Conservation (phyloP, 2,113 vertebrate genomes). For the Ariopsis seemanni region DNA sequence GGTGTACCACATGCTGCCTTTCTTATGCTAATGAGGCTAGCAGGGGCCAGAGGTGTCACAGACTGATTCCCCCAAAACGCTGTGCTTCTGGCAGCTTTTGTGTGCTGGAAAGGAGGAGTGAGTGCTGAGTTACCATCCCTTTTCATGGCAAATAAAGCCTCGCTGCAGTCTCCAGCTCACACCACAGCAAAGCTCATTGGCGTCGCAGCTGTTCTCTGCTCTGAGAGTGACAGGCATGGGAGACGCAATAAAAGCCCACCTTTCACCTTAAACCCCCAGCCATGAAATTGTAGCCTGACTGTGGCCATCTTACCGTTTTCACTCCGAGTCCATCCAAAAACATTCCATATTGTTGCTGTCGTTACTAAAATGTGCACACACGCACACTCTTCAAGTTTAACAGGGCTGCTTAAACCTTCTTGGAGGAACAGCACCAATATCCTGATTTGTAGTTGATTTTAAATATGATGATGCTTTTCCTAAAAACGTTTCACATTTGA, state of each 20-base stretch:
- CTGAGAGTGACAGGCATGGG: slow-evolving; percentile 54
- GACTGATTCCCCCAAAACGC: slow-evolving; percentile 38
- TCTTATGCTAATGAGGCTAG: slow-evolving; percentile 73
- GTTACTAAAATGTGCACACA: background rate
- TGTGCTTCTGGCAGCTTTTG: slow-evolving; percentile 45
- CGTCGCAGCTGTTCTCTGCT: slow-evolving; percentile 53
- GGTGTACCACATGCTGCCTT: slow-evolving; percentile 51
- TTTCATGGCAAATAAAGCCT: slow-evolving; percentile 23
- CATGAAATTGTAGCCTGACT: slow-evolving; percentile 67
- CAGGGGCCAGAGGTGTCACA: slow-evolving; percentile 67
- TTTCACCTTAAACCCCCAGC: slow-evolving; percentile 32
- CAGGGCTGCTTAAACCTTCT: background rate
- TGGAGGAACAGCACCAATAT: background rate
- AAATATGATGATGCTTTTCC: background rate
- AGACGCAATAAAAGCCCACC: slow-evolving; percentile 62
- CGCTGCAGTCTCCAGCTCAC: slow-evolving; percentile 3
- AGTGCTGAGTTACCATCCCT: slow-evolving; percentile 38
- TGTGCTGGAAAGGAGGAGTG: slow-evolving; percentile 15
- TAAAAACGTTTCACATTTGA: background rate
- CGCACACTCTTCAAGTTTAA: background rate
- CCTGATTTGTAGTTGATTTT: background rate
- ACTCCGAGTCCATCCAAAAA: slow-evolving; percentile 26
- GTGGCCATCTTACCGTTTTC: slow-evolving; percentile 62
- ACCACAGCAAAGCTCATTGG: slow-evolving; percentile 49
- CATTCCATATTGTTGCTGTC: background rate